A percentile compares a stretch with the other conserved stretches of the same genome.
These are phyloP conservation scores for Glareola pratincola DNA, from an alignment of 2,113 vertebrate genomes.

Conservation along the genomic window DNA sequence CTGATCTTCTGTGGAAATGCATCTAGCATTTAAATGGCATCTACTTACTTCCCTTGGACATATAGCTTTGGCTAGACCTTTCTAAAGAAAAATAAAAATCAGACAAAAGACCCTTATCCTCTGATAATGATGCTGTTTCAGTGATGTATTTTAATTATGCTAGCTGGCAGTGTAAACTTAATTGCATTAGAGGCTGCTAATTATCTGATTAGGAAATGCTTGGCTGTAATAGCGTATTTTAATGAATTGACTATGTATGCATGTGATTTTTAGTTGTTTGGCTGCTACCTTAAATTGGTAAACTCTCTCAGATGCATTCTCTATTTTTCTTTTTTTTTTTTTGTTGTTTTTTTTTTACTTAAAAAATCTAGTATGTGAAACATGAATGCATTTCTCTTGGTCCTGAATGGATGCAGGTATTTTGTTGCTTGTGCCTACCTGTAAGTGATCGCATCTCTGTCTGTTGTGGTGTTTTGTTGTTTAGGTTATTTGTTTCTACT, in stretches of 20 bases:
- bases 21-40: not conserved
- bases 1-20: not conserved
- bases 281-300: not conserved
- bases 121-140: not conserved
- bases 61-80: not conserved
- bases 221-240: conserved; percentile 34
- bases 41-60: not conserved
- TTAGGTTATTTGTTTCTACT: not conserved
- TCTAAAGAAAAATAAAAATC: conserved; percentile 22
- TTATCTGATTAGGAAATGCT: conserved; percentile 49
- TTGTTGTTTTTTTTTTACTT: too few species aligned
- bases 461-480: not conserved
- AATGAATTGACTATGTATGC: not conserved
- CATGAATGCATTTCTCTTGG: not conserved
- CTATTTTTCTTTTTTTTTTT: not conserved
- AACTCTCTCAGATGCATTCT: not conserved
- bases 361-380: not conserved
- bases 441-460: not conserved
- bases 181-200: conserved; percentile 47
- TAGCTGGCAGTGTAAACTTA: conserved; percentile 11
- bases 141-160: conserved; percentile 37
- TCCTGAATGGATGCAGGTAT: not conserved
- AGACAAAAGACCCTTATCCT: not conserved
- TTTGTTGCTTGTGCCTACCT: not conserved
- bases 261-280: conserved; percentile 10